Base-by-base conservation (phyloP, 2,113 vertebrate species). In the Atrichornis clamosus region DNA sequence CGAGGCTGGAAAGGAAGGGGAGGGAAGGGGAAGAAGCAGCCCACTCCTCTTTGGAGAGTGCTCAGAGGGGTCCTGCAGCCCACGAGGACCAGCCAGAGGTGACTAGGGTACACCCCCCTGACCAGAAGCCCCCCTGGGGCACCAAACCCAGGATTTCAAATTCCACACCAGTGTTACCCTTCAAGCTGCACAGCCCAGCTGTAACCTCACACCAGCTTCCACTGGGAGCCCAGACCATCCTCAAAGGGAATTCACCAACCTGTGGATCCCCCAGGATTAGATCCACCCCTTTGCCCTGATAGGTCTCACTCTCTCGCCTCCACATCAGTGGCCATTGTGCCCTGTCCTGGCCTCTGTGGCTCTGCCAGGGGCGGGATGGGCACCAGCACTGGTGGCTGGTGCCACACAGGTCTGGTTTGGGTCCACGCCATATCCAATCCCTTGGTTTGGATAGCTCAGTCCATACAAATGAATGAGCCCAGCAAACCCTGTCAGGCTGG, bases 271-370 rank as follows among this genome's bases (percentile, higher is more conserved):
- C 59, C 15, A 12, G 76, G 35, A 21, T 16, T 2, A 6, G 22
- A 58, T 32, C 65, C n/a, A 22, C 15, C 35, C 46, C 47, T 47
- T 20, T 17, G 41, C 56, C 68, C 35, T 6, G 11, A 2, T 0
- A 5, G 7, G 8, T 6, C 37, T 55, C 7, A 3, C 22, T 9
- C 32, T 24, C 26, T 80, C 33, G 44, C n/a, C 35, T 39, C 37
- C 5, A 0, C 26, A 7, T 10, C 68, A 7, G 10, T 11, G 21
- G 35, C 14, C 15, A 1, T 3, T 0, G 7, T 4, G 59, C 23
- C 50, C 46, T 18, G 69, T 33, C 60, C 32, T 32, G 2, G 10
- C 76, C 75, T 35, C 55, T 12, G 30, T 28, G 65, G 32, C 56
- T 24, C 32, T 83, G 67, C 55, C 26, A 18, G 2, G 64, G 60